Base-by-base conservation (phyloP, 53 echinoderm and acorn worm genomes). In the Mesocentrotus franciscanus region DNA sequence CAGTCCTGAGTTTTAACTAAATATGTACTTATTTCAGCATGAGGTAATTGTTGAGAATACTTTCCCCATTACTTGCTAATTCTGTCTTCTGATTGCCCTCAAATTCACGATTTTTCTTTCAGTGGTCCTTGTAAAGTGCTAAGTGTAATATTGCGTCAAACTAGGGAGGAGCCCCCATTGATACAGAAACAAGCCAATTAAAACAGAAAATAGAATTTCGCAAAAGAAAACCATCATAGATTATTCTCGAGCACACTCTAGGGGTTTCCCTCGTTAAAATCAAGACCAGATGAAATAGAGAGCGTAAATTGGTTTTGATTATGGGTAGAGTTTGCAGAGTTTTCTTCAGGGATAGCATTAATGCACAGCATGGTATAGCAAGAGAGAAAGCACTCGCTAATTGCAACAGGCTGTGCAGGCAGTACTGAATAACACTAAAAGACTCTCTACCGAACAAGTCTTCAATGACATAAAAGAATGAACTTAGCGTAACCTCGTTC, bases 251-350 rank as follows among this genome's bases (percentile, higher is more conserved):
- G 87, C 87, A 87, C 87, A 87, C 87, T 56, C 56, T n/a, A 27
- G 60, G 81, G 58, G 56, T n/a, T 87, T 87, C n/a, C 58, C 87
- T 87, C 87, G 27, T 87, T 87, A 87, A 81, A 87, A 87, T 58
- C 87, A 87, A 14, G 15, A 87, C 87, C 87, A 87, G 87, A 87
- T 87, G 87, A 87, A 87, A 87, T 57, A 58, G 87, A 85, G 85
- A 87, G 87, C 56, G 2, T 57, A 87, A 87, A 87, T 87, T 87
- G 87, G 87, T 87, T 87, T 87, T 87, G 58, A 87, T 87, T 87
- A 87, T 15, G 9, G 11, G 58, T 12, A 57, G 12, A 58, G 26
- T 57, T 56, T 27, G 29, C 10, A 4, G 22, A 58, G 59, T 87
- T 87, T 84, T 87, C 57, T 87, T 58, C 10, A 87, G 56, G 87